Evolutionary conservation across 2,113 vertebrate species (phyloP), one percentile per base, ranked within the genome.

Genomic region (Channa maculata): DNA sequence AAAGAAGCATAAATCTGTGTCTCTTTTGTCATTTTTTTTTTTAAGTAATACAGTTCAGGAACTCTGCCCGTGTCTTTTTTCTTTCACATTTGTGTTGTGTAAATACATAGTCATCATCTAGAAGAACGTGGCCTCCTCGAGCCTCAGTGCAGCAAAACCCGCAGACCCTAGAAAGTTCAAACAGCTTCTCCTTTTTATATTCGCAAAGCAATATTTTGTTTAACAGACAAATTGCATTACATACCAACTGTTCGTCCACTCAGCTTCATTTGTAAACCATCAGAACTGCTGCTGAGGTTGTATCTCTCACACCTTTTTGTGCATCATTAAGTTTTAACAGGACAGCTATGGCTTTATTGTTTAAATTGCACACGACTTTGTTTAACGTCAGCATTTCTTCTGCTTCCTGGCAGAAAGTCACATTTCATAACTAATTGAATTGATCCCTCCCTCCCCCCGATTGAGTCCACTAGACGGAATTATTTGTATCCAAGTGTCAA

Each of bases 361-460:
- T 96, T 94, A 93, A 96, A 96, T 93, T 95, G 95, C 92, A 77
- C 76, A 55, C 89, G 93, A 97, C 95, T 97, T 98, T 97, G 96
- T 96, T 97, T 97, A 96, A 97, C 94, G 95, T 99, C 96, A 98
- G 96, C 96, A 93, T 96, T 99, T 99, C 94, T 96, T 96, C 95
- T 96, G 94, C 95, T 94, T 96, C 93, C 94, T 96, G 96, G 97
- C 96, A 96, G 94, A 94, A 94, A 97, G 95, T 96, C 96, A 95
- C 96, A 98, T 98, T 97, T 98, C 96, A 98, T 97, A 98, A 97
- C 96, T 98, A 98, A 99, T 99, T 98, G 97, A 99, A 99, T 98
- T 97, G 97, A 99, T 97, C 96, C 95, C 94, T 94, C 87, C 73
- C 70, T 76, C 64, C 73, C 82, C 82, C 94, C 95, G 94, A 95